Percentiles rank a stretch among this genome's conserved stretches.
phyloP scores from a whole-genome alignment of 2,113 vertebrate genomes.

The Erythrocercus mccallii region DNA sequence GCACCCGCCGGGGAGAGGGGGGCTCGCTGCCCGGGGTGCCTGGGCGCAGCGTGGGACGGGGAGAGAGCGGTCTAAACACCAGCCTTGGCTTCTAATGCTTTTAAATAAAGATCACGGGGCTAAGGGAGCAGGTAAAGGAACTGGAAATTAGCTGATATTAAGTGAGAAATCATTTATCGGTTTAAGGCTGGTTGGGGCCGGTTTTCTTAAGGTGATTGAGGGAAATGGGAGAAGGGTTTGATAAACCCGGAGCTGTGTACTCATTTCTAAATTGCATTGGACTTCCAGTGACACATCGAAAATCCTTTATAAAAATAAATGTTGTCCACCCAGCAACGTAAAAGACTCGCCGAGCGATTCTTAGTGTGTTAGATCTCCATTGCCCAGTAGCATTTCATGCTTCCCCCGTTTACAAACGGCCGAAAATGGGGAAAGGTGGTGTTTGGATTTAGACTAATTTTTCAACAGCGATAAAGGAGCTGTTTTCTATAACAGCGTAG shows the following conservation, averaged over 20 bases:
- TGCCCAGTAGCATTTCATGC: not conserved
- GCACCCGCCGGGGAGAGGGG: not conserved
- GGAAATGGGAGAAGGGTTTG: not conserved
- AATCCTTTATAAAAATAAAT: not conserved
- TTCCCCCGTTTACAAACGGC: not conserved
- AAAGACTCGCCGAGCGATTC: not conserved
- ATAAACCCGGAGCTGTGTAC: not conserved
- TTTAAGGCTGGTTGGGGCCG: not conserved
- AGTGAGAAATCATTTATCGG: not conserved
- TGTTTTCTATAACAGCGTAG: not conserved
- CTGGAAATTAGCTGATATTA: not conserved
- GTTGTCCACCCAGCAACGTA: not conserved
- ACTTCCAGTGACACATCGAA: not conserved
- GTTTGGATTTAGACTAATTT: not conserved
- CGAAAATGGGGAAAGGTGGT: not conserved
- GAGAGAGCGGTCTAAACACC: accelerated
- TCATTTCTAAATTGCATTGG: not conserved
- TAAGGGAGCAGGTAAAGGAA: not conserved
- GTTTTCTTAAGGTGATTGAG: not conserved
- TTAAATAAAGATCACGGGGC: not conserved
- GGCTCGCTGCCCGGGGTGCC: not conserved
- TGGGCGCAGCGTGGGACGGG: not conserved
- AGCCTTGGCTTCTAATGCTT: not conserved
- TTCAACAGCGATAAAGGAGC: not conserved
- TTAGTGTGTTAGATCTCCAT: not conserved